A percentile compares a stretch with the other conserved stretches of the same genome.
Evolutionary conservation across 2,797 vertebrate genomes (phyloP).

Genomic region (Garrulus glandarius): DNA sequence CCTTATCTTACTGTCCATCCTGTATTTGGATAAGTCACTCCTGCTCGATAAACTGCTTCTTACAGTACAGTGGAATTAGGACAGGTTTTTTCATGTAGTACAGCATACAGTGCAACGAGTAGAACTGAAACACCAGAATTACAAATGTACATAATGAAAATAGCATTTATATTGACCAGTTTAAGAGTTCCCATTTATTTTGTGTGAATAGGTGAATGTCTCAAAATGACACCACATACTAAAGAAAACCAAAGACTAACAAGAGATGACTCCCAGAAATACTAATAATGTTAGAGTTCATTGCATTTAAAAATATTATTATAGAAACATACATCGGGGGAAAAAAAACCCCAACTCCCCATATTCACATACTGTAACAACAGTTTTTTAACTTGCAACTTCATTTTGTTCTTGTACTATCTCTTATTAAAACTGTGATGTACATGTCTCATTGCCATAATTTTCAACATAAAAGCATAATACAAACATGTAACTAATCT

Average conservation of each 20-base stretch:
- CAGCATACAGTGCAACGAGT: rapidly evolving
- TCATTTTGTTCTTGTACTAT: neutral
- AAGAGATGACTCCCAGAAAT: neutral
- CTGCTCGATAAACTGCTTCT: neutral
- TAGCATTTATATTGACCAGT: neutral
- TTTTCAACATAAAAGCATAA: neutral
- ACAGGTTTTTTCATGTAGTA: neutral
- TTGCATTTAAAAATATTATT: neutral
- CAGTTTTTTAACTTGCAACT: neutral
- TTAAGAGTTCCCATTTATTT: neutral
- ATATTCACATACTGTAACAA: rapidly evolving
- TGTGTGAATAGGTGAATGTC: neutral
- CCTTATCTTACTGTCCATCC: neutral
- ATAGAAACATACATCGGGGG: neutral
- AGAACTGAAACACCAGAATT: neutral
- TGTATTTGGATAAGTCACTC: neutral
- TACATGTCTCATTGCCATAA: rapidly evolving
- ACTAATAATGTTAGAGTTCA: neutral
- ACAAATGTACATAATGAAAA: neutral
- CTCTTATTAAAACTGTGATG: rapidly evolving
- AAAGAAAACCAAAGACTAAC: neutral
- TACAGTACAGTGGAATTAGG: neutral
- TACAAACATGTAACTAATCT: neutral
- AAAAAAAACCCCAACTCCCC: rapidly evolving
- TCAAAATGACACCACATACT: neutral